phyloP scores from a whole-genome alignment of 2,888 invertebrate genomes.

The Torymus auratus region DNA sequence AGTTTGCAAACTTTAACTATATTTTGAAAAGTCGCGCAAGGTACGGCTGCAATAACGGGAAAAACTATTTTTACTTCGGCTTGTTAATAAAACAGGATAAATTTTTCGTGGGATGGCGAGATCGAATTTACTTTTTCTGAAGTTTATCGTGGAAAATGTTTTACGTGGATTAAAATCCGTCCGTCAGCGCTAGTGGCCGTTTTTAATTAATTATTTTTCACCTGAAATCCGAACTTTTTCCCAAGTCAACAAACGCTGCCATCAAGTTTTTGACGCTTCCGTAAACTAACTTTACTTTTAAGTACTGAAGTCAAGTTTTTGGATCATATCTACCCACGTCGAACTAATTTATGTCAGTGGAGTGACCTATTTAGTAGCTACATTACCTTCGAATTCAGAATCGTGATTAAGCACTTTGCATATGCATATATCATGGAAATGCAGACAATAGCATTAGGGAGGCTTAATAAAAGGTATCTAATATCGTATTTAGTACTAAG shows the following conservation, averaged over 20 bases:
- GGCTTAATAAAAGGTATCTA: conserved; percentile 1
- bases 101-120: too few species aligned
- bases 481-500: too few species aligned
- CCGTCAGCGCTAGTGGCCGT: background rate
- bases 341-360: conserved; percentile 26
- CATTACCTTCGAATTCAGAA: conserved; percentile 25
- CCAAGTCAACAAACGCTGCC: background rate
- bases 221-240: background rate
- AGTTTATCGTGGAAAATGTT: too few species aligned
- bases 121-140: too few species aligned
- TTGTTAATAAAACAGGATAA: too few species aligned
- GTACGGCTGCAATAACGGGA: too few species aligned
- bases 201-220: background rate
- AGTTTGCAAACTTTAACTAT: too few species aligned
- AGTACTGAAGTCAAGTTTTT: conserved; percentile 15
- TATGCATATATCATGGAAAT: conserved; percentile 8
- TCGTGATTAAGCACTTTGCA: conserved; percentile 15
- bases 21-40: too few species aligned
- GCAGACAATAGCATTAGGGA: background rate
- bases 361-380: conserved; percentile 30
- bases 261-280: conserved; percentile 19
- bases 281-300: conserved; percentile 21
- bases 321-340: background rate
- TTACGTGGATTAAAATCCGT: too few species aligned
- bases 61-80: too few species aligned